phyloP scores from a whole-genome alignment of 2,888 invertebrate species.

The Thera britannica region DNA sequence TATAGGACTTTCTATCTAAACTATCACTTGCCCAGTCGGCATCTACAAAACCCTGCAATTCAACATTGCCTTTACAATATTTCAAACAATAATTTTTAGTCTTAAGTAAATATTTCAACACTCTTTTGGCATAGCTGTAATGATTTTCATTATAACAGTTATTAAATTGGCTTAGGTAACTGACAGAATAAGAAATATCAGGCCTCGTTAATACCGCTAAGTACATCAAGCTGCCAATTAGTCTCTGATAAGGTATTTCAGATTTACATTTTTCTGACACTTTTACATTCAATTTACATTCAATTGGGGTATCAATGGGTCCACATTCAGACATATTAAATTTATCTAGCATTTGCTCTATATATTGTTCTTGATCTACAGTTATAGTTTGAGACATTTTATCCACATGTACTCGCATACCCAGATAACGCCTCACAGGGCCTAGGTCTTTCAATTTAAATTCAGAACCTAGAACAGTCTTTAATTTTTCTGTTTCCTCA shows the following conservation, averaged over 20 bases:
- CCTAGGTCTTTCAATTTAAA: constrained; percentile 14
- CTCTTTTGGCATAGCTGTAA: constrained; percentile 3
- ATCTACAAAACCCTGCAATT: constrained; percentile 24
- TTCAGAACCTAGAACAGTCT: background rate
- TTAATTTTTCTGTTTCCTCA: background rate
- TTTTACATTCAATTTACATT: constrained; percentile 1
- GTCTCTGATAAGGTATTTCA: constrained; percentile 1
- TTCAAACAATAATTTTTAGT: constrained; percentile 2
- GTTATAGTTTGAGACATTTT: background rate
- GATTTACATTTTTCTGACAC: background rate
- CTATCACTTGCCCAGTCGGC: constrained; percentile 29
- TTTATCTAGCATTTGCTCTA: background rate
- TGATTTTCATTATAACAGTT: background rate
- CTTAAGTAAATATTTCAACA: constrained; percentile 8
- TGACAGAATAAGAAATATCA: constrained; percentile 1
- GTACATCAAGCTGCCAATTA: constrained; percentile 1
- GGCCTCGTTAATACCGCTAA: constrained; percentile 4
- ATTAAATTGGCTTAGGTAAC: constrained; percentile 9
- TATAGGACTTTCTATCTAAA: constrained; percentile 28
- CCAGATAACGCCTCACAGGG: constrained; percentile 2
- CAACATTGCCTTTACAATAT: background rate
- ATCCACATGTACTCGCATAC: constrained; percentile 1
- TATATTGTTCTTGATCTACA: constrained; percentile 5
- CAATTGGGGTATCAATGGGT: background rate
- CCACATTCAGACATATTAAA: constrained; percentile 4